Conservation (phyloP, 1,140 invertebrate genomes). For the Latrodectus geometricus region DNA sequence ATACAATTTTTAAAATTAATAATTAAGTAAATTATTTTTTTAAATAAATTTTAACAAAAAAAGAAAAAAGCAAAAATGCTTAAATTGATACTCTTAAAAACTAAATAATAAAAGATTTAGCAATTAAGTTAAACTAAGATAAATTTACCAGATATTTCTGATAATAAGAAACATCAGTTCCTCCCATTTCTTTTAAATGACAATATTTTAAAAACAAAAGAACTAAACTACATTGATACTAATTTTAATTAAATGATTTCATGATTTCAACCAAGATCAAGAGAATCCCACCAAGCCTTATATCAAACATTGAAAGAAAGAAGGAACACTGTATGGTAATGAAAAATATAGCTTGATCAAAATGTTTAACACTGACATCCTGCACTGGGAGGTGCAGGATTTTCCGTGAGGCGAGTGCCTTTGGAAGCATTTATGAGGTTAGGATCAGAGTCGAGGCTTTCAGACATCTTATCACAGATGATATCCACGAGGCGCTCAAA, state of each 20-base stretch:
- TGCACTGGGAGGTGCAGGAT: constrained; percentile 55
- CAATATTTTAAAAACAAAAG: too few species aligned
- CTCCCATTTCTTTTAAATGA: too few species aligned
- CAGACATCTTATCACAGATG: constrained; percentile 99
- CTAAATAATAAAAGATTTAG: too few species aligned
- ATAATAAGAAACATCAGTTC: too few species aligned
- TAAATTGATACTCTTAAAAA: too few species aligned
- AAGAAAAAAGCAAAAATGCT: too few species aligned
- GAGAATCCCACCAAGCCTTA: constrained; percentile 52
- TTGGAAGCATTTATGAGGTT: constrained; percentile 83
- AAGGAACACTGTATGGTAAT: constrained; percentile 55
- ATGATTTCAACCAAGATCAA: background rate
- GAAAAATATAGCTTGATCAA: constrained; percentile 40
- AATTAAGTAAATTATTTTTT: too few species aligned
- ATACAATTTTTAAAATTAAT: too few species aligned
- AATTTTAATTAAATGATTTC: background rate
- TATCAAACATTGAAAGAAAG: constrained; percentile 21
- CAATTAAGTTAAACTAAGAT: too few species aligned
- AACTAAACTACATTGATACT: background rate
- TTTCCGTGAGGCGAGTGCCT: constrained; percentile 81
- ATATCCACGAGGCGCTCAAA: constrained; percentile 98
- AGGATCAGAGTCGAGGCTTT: constrained; percentile 95
- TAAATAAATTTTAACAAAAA: too few species aligned
- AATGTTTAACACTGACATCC: constrained; percentile 62
- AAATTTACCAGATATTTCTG: too few species aligned